These are phyloP conservation scores for Onthophagus taurus DNA, from an alignment of 1,140 invertebrate genomes.

Conservation along the genomic window DNA sequence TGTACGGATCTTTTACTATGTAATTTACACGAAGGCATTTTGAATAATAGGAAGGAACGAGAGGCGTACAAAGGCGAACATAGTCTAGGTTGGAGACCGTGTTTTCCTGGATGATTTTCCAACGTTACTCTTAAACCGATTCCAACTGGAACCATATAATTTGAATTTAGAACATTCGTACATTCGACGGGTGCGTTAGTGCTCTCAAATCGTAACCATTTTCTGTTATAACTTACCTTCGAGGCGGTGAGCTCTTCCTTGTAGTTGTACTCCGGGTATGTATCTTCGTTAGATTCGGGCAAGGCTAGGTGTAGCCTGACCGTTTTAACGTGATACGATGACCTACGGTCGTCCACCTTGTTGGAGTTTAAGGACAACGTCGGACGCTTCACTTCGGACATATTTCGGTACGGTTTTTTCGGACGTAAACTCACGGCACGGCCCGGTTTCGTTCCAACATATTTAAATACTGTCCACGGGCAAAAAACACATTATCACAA, in stretches of 20 bases:
- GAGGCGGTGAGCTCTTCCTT: constrained; percentile 48
- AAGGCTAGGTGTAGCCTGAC: constrained; percentile 49
- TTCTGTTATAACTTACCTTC: constrained; percentile 47
- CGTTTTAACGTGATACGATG: constrained; percentile 32
- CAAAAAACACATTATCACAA: constrained; percentile 20
- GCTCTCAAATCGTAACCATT: constrained; percentile 32
- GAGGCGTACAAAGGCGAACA: constrained; percentile 14
- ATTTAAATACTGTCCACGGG: constrained; percentile 32
- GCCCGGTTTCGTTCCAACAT: constrained; percentile 35
- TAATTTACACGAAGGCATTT: constrained; percentile 19
- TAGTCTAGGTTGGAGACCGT: constrained; percentile 8
- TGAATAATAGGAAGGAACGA: constrained; percentile 18
- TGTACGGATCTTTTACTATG: constrained; percentile 17
- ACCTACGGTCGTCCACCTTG: constrained; percentile 27
- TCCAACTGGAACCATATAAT: constrained; percentile 1
- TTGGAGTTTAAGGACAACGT: constrained; percentile 28
- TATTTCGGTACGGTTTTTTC: constrained; percentile 33
- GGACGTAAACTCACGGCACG: constrained; percentile 29
- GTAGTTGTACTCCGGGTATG: constrained; percentile 57
- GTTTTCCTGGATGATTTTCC: constrained; percentile 7
- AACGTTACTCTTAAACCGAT: neutral
- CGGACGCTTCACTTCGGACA: constrained; percentile 35
- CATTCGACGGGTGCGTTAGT: constrained; percentile 11
- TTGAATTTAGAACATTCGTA: constrained; percentile 13
- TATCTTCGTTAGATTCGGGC: constrained; percentile 52